Conservation (phyloP, 2,888 invertebrate species). For the Philereme transversata region DNA sequence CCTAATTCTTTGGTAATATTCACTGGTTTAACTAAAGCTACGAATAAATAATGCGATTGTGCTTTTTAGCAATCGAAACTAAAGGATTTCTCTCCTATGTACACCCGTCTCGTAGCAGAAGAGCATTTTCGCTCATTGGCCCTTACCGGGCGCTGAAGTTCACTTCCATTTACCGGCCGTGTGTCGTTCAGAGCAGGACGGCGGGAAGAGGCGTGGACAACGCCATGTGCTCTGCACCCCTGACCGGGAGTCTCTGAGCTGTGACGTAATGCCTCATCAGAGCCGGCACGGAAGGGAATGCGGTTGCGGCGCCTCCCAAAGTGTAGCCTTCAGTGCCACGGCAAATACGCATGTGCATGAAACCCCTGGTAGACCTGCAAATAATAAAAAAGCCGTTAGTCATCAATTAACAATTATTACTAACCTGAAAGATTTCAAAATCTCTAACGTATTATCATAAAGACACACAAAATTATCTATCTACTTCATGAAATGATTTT, state of each 20-base stretch:
- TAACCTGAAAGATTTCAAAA: no score
- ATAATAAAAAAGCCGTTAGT: slow-evolving; percentile 19
- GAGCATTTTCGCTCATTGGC: slow-evolving; percentile 25
- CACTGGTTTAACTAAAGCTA: slow-evolving; percentile 69
- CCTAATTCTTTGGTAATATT: slow-evolving; percentile 78
- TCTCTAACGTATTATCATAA: no score
- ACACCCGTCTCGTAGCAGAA: slow-evolving; percentile 43
- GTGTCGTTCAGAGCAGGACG: slow-evolving; percentile 86
- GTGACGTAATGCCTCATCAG: slow-evolving; percentile 96
- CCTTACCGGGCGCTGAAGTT: slow-evolving; percentile 20
- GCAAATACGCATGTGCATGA: slow-evolving; percentile 98
- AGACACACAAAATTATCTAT: no score
- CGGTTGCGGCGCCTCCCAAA: slow-evolving; percentile 96
- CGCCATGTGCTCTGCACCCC: slow-evolving; percentile 98
- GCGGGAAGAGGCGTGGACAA: slow-evolving; percentile 95
- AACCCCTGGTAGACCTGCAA: slow-evolving; percentile 95
- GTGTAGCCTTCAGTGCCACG: slow-evolving; percentile 92
- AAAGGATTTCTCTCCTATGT: slow-evolving; percentile 47
- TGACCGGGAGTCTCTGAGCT: slow-evolving; percentile 95
- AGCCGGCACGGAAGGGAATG: slow-evolving; percentile 96
- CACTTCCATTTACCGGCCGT: slow-evolving; percentile 32
- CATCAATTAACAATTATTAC: no score
- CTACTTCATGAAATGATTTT: no score
- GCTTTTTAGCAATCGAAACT: slow-evolving; percentile 52
- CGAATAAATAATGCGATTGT: slow-evolving; percentile 59